Evolutionary conservation across 2,888 invertebrate genomes (phyloP).

Genomic region (Sinotaia quadrata): DNA sequence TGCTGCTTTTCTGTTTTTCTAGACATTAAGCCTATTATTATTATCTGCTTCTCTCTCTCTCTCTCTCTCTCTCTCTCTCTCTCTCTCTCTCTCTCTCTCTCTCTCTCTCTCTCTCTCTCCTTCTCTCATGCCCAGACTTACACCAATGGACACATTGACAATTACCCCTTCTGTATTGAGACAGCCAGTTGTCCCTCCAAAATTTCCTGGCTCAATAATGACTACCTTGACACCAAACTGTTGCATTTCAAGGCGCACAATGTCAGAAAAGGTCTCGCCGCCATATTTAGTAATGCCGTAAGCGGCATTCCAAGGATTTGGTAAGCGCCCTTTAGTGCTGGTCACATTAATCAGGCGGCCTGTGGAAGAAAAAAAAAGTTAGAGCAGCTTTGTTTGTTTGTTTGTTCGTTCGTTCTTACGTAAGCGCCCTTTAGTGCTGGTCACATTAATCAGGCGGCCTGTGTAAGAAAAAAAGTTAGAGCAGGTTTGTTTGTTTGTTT

Average conservation of each 20-base stretch:
- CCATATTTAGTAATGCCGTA: constrained; percentile 63
- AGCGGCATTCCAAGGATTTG: constrained; percentile 50
- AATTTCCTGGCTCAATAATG: constrained; percentile 65
- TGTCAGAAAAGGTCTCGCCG: constrained; percentile 61
- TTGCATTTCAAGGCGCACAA: constrained; percentile 59
- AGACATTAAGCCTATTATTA: too few species aligned
- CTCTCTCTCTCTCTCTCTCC: constrained; percentile 1
- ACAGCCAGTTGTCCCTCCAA: constrained; percentile 64
- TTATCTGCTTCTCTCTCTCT: neutral
- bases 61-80: constrained; percentile 6
- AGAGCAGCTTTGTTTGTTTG: too few species aligned
- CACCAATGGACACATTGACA: too few species aligned
- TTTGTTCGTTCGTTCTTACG: too few species aligned
- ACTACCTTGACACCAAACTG: constrained; percentile 61
- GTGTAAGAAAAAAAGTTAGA: constrained; percentile 18
- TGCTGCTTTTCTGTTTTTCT: too few species aligned
- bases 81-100: constrained; percentile 16
- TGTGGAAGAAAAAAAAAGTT: constrained; percentile 29
- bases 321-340: constrained; percentile 69
- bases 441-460: constrained; percentile 72
- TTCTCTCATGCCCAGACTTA: neutral
- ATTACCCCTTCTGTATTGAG: constrained; percentile 19
- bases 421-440: constrained; percentile 70
- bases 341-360: constrained; percentile 72
- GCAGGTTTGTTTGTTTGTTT: too few species aligned